phyloP scores from a whole-genome alignment of 2,113 vertebrate species.

The Bambusicola thoracicus region DNA sequence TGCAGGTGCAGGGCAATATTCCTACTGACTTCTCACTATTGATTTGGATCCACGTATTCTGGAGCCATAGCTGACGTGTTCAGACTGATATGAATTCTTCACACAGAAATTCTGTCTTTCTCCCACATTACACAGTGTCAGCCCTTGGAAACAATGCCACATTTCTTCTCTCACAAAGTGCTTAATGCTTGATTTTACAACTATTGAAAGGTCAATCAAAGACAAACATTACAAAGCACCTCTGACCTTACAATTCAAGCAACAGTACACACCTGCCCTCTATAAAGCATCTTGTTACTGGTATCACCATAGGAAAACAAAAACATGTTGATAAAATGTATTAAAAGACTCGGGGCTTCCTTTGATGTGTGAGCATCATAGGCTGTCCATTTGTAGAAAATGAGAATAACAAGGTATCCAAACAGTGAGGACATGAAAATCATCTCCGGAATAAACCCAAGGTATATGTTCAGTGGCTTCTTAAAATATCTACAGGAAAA shows the following conservation, averaged over 20 bases:
- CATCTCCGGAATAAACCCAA: conserved; percentile 96
- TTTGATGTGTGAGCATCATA: conserved; percentile 85
- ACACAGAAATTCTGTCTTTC: background rate
- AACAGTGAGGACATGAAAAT: conserved; percentile 94
- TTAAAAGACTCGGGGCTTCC: conserved; percentile 93
- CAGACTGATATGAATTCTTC: background rate
- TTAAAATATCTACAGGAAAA: conserved; percentile 87
- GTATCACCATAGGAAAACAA: conserved; percentile 91
- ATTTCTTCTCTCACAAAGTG: background rate
- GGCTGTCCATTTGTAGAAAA: conserved; percentile 94
- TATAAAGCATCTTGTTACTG: conserved; percentile 85
- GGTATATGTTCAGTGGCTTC: conserved; percentile 94
- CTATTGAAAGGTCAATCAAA: background rate
- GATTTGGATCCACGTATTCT: background rate
- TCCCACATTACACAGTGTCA: background rate
- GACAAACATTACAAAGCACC: background rate
- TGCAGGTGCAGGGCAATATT: background rate
- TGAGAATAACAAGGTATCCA: conserved; percentile 92
- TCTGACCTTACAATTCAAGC: background rate
- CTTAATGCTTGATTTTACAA: background rate
- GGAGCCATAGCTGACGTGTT: background rate
- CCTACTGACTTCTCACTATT: background rate
- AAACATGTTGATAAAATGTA: conserved; percentile 99
- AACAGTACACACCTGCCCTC: conserved; percentile 87
- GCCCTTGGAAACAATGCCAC: background rate